Percentiles rank a stretch among this genome's conserved stretches.
Evolutionary conservation across 1,140 invertebrate genomes (phyloP).

Genomic region (Trichoplusia ni): DNA sequence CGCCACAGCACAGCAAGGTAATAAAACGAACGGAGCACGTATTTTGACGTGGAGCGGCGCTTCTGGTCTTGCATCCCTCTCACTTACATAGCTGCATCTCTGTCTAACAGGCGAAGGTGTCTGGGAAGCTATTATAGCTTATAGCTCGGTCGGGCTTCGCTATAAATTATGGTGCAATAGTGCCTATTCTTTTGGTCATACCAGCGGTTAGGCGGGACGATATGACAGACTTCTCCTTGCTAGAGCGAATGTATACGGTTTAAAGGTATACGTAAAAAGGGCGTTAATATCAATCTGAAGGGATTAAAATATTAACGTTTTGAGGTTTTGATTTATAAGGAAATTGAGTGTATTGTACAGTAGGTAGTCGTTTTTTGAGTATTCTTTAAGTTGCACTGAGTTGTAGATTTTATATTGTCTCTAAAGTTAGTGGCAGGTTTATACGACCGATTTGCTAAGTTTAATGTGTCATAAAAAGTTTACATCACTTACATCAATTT

Average conservation of each 20-base stretch:
- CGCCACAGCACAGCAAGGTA: conserved; percentile 47
- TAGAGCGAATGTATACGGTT: no score
- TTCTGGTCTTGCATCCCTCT: conserved; percentile 71
- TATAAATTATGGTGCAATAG: conserved; percentile 78
- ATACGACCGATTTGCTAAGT: no score
- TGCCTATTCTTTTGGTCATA: conserved; percentile 71
- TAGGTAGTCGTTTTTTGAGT: no score
- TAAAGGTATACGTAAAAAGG: background rate
- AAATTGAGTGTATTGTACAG: no score
- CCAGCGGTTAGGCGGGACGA: conserved; percentile 57
- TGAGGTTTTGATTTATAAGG: no score
- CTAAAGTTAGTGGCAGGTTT: no score
- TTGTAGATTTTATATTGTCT: no score
- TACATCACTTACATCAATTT: no score
- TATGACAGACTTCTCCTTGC: conserved; percentile 53
- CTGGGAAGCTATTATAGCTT: conserved; percentile 74
- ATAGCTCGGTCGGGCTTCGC: conserved; percentile 61
- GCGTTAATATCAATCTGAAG: no score
- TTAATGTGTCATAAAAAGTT: no score
- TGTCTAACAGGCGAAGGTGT: conserved; percentile 59
- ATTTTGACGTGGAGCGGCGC: conserved; percentile 81
- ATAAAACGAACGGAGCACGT: conserved; percentile 81
- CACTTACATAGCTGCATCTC: conserved; percentile 53
- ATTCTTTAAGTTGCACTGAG: no score
- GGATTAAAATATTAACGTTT: no score